Evolutionary conservation across 2,888 invertebrate genomes (phyloP).

Genomic region (Lymantria dispar): DNA sequence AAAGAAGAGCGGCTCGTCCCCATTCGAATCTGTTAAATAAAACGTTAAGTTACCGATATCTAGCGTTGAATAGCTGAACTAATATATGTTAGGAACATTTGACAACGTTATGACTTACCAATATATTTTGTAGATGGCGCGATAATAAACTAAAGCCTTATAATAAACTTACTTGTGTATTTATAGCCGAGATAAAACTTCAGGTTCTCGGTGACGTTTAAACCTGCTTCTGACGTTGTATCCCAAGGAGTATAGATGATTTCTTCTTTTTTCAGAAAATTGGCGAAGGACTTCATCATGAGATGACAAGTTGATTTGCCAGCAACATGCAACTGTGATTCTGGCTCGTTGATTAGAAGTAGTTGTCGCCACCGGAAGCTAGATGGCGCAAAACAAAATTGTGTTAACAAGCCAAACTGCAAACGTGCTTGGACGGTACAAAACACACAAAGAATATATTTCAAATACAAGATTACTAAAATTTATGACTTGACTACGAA

Average conservation of each 20-base stretch:
- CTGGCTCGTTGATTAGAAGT: conserved; percentile 87
- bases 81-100: conserved; percentile 2
- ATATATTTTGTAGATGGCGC: conserved; percentile 23
- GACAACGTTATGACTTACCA: conserved; percentile 12
- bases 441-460: not conserved
- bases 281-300: conserved; percentile 87
- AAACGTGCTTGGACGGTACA: conserved; percentile 39
- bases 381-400: conserved; percentile 68
- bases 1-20: conserved; percentile 88
- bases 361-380: conserved; percentile 88
- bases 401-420: conserved; percentile 65
- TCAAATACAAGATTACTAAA: too few relatives aligned
- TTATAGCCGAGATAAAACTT: conserved; percentile 85
- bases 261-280: conserved; percentile 74
- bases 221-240: conserved; percentile 78
- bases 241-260: conserved; percentile 83
- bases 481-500: too few relatives aligned
- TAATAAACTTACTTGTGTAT: conserved; percentile 85
- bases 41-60: conserved; percentile 41
- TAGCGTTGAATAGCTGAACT: conserved; percentile 35
- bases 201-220: conserved; percentile 83
- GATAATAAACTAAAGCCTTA: not conserved
- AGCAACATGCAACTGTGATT: conserved; percentile 85
- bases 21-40: conserved; percentile 84
- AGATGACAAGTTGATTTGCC: conserved; percentile 89